phyloP scores from a whole-genome alignment of 2,113 vertebrate species.

The Oenanthe oenanthe region DNA sequence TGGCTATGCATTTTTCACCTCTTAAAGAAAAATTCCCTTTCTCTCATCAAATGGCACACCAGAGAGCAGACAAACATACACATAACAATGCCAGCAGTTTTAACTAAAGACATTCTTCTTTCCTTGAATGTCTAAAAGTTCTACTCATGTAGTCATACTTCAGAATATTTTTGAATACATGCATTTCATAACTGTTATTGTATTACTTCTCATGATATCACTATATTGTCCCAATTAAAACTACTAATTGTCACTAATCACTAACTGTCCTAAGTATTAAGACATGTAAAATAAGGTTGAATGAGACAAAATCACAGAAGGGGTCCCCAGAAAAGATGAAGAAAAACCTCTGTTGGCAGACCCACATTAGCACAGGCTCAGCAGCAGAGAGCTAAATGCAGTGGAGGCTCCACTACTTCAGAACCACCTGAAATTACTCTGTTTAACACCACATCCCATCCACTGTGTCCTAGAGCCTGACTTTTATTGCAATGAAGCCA shows the following conservation, averaged over 20 bases:
- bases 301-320: neutral
- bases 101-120: neutral
- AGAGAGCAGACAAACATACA: slow-evolving; percentile 19
- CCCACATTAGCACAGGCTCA: neutral
- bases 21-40: neutral
- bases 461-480: neutral
- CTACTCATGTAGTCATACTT: neutral
- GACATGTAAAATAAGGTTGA: neutral
- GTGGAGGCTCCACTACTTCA: neutral
- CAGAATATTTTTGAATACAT: neutral
- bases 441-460: neutral
- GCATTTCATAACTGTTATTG: neutral
- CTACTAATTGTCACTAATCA: too few species aligned
- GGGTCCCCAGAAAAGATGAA: neutral
- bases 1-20: neutral
- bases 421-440: neutral
- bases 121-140: slow-evolving; percentile 7
- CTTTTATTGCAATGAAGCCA: accelerated
- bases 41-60: neutral
- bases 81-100: neutral
- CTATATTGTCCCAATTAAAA: neutral
- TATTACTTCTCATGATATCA: neutral
- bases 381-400: neutral
- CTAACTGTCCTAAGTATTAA: neutral
- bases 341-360: neutral